These are phyloP conservation scores for Neolamprologus ventralis DNA, from an alignment of 2,113 vertebrate genomes.

Conservation along the genomic window DNA sequence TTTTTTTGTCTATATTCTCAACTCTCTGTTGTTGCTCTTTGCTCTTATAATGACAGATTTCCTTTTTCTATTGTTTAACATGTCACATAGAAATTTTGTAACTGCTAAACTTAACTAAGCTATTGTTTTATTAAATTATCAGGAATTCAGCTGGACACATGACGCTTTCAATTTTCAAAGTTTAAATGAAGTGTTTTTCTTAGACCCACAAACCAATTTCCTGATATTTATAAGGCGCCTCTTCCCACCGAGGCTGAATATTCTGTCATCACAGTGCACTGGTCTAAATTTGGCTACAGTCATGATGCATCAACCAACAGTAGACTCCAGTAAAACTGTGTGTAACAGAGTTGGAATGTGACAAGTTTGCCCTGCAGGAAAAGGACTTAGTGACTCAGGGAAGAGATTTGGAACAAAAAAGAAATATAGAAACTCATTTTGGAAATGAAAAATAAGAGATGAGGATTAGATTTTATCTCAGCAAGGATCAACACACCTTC, in stretches of 20 bases:
- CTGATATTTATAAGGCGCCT: background rate
- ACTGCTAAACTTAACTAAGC: background rate
- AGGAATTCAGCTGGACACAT: background rate
- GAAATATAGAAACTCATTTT: background rate
- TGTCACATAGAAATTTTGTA: background rate
- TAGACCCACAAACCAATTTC: background rate
- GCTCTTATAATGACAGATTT: background rate
- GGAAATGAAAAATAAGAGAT: background rate
- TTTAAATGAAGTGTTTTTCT: background rate
- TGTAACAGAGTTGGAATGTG: constrained; percentile 1
- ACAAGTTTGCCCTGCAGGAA: constrained; percentile 4
- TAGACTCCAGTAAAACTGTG: background rate
- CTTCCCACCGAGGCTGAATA: background rate
- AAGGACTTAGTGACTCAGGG: background rate
- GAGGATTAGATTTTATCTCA: background rate
- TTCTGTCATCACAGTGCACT: background rate
- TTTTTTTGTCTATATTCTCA: background rate
- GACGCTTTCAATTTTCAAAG: background rate
- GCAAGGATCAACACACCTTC: background rate
- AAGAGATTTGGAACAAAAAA: background rate
- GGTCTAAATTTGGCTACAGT: constrained; percentile 12
- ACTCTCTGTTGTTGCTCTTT: background rate
- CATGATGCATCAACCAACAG: background rate
- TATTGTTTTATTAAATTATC: background rate
- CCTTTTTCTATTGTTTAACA: background rate